A percentile compares a stretch with the other conserved stretches of the same genome.
These are phyloP conservation scores for Vireo altiloquus DNA, from an alignment of 2,113 vertebrate genomes.

Conservation along the genomic window DNA sequence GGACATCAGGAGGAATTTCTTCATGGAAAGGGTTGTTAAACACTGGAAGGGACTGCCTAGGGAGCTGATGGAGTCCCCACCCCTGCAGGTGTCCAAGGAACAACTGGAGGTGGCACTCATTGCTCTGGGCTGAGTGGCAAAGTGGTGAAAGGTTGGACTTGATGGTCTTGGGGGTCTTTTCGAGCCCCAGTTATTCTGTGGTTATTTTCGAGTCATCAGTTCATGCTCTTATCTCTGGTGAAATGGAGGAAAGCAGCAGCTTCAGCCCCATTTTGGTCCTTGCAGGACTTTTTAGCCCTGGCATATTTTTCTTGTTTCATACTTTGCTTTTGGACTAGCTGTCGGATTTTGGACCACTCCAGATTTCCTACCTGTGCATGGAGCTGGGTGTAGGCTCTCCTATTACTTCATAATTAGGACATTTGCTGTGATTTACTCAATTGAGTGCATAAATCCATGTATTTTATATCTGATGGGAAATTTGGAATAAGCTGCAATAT, in stretches of 20 bases:
- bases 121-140: neutral
- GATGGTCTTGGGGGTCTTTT: neutral
- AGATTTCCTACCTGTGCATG: neutral
- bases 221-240: neutral
- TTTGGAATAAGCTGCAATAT: neutral
- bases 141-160: neutral
- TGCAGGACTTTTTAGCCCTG: neutral
- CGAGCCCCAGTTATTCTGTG: neutral
- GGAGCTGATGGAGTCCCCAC: neutral
- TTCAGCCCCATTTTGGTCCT: neutral
- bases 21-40: neutral
- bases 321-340: neutral
- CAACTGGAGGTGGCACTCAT: neutral
- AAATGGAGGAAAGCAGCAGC: neutral
- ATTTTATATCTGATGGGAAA: neutral
- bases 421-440: neutral
- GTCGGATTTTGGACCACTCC: neutral
- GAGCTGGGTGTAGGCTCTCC: neutral
- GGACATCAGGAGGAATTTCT: neutral
- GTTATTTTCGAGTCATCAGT: neutral
- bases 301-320: rapidly evolving
- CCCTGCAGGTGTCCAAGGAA: neutral
- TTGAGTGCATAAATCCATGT: neutral
- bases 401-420: neutral
- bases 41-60: neutral